Evolutionary conservation across 2,113 vertebrate genomes (phyloP).

Genomic region (Noctilio leporinus): DNA sequence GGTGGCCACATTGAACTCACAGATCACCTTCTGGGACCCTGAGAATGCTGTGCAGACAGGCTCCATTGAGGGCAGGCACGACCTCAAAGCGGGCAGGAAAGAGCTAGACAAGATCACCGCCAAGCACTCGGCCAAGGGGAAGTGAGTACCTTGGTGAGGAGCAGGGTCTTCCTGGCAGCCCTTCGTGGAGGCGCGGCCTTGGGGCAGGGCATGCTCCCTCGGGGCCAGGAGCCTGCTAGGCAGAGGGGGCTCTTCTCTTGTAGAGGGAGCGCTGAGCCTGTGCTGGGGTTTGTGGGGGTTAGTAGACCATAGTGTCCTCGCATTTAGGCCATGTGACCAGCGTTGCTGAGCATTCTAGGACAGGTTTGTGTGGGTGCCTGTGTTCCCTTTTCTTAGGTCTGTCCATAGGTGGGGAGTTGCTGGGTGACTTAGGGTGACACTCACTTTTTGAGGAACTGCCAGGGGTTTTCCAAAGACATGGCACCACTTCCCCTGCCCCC

Average conservation of each 20-base stretch:
- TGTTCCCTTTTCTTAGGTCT: fast-evolving
- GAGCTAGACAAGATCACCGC: slow-evolving; percentile 95
- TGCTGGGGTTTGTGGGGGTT: not conserved
- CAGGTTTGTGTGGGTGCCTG: fast-evolving
- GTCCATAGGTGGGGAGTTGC: fast-evolving
- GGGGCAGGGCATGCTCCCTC: too few relatives aligned
- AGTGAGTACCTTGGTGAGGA: slow-evolving; percentile 81
- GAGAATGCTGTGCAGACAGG: slow-evolving; percentile 84
- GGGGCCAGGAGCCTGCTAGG: not conserved
- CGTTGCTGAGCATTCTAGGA: not conserved
- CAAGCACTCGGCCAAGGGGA: slow-evolving; percentile 92
- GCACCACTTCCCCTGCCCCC: fast-evolving
- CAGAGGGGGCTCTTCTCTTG: not conserved
- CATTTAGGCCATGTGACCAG: fast-evolving
- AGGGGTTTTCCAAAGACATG: fast-evolving
- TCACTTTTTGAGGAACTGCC: fast-evolving
- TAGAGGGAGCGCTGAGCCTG: fast-evolving
- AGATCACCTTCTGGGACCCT: slow-evolving; percentile 94
- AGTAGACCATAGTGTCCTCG: fast-evolving
- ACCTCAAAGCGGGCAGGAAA: slow-evolving; percentile 91
- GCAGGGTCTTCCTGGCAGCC: not conserved
- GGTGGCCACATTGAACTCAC: slow-evolving; percentile 88
- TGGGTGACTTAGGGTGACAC: not conserved
- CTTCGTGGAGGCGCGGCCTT: not conserved
- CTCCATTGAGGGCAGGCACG: slow-evolving; percentile 89